Evolutionary conservation across 2,888 invertebrate genomes (phyloP).

Genomic region (Melitaea athalia): DNA sequence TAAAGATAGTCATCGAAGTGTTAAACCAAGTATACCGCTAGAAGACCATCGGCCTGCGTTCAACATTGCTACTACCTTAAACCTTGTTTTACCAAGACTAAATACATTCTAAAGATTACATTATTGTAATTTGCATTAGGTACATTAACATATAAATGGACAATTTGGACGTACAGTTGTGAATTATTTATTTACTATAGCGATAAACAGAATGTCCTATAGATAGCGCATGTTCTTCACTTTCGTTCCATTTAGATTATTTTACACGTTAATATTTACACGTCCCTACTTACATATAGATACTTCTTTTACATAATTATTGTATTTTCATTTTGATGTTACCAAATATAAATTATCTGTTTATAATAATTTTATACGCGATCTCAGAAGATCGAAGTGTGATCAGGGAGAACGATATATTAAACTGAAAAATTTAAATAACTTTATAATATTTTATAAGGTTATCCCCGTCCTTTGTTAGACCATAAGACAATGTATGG

Average conservation of each 20-base stretch:
- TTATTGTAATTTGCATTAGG: constrained; percentile 81
- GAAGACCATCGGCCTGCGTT: constrained; percentile 56
- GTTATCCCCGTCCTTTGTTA: not conserved
- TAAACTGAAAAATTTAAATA: not conserved
- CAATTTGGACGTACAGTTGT: constrained; percentile 83
- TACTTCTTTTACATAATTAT: constrained; percentile 47
- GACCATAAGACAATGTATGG: constrained; percentile 11
- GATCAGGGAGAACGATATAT: not conserved
- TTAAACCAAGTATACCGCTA: constrained; percentile 63
- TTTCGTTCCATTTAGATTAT: constrained; percentile 69
- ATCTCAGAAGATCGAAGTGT: constrained; percentile 1
- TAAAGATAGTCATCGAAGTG: constrained; percentile 73
- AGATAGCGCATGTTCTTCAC: constrained; percentile 63
- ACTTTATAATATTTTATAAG: not conserved
- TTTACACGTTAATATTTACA: constrained; percentile 58
- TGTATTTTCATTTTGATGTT: constrained; percentile 42
- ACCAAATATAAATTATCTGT: constrained; percentile 29
- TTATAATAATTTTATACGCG: constrained; percentile 16
- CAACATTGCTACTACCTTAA: constrained; percentile 62
- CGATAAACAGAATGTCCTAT: constrained; percentile 63
- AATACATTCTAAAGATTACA: constrained; percentile 77
- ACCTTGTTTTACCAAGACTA: constrained; percentile 68
- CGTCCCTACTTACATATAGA: constrained; percentile 48
- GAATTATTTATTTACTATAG: constrained; percentile 67
- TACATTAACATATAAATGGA: constrained; percentile 82